Evolutionary conservation across 2,888 invertebrate genomes (phyloP).

Genomic region (Drosophila testacea): DNA sequence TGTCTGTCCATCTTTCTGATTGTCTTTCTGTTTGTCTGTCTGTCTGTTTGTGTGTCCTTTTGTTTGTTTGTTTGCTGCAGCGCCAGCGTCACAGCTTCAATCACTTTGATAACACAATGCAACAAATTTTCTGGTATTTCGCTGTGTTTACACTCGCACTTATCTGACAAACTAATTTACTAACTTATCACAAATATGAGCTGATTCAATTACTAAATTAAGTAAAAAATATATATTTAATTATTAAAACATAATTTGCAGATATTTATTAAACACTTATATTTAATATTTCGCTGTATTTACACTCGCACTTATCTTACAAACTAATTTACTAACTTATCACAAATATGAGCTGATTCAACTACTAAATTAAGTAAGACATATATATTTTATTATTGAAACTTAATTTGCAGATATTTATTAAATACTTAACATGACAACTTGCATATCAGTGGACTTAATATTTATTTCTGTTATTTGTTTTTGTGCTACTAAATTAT

Average conservation of each 20-base stretch:
- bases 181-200: not conserved
- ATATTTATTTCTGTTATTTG: not conserved
- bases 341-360: too few species aligned
- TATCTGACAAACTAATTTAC: constrained; percentile 1
- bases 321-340: constrained; percentile 4
- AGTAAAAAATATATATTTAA: not conserved
- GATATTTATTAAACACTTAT: too few species aligned
- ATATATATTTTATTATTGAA: not conserved
- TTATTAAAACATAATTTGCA: not conserved
- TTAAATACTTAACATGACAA: too few species aligned
- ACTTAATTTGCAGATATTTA: too few species aligned
- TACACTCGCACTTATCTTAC: constrained; percentile 16
- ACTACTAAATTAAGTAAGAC: too few species aligned
- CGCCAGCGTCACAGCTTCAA: constrained; percentile 49
- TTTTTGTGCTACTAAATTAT: too few species aligned
- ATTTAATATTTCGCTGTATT: not conserved
- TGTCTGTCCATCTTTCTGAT: constrained; percentile 18
- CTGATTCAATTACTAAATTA: constrained; percentile 9
- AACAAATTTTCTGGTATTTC: constrained; percentile 19
- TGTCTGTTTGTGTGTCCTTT: constrained; percentile 10
- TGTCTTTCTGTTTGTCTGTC: constrained; percentile 17
- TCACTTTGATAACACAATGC: constrained; percentile 43
- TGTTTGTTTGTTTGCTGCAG: constrained; percentile 54
- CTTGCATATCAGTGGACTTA: not conserved
- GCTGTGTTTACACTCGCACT: constrained; percentile 21